A percentile compares a stretch with the other conserved stretches of the same genome.
Evolutionary conservation across 2,888 invertebrate species (phyloP).

Genomic region (Agonopterix alstromeriana): DNA sequence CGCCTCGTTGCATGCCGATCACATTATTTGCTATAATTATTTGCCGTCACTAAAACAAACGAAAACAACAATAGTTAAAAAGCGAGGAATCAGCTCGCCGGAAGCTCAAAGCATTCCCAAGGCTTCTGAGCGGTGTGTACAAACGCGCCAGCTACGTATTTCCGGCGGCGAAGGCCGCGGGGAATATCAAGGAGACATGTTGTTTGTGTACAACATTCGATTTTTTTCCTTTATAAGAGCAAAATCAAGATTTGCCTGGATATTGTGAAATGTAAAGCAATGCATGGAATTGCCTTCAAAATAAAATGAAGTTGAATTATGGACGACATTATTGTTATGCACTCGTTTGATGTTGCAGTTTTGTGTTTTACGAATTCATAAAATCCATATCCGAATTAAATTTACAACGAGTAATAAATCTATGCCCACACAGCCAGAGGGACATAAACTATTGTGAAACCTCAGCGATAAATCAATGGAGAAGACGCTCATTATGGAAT

Average conservation of each 20-base stretch:
- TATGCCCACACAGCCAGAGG: slow-evolving; percentile 23
- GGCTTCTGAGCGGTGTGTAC: slow-evolving; percentile 23
- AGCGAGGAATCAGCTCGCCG: slow-evolving; percentile 12
- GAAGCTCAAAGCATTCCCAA: slow-evolving; percentile 30
- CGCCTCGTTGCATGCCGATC: no score
- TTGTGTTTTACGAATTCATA: not conserved
- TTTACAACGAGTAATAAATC: slow-evolving; percentile 33
- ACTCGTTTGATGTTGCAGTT: not conserved
- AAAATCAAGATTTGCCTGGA: no score
- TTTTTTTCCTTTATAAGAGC: no score
- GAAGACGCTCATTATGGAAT: slow-evolving; percentile 7
- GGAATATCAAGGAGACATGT: slow-evolving; percentile 24
- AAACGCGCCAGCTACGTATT: slow-evolving; percentile 21
- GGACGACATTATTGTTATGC: no score
- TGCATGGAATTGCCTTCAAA: no score
- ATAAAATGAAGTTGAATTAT: no score
- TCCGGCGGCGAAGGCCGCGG: slow-evolving; percentile 16
- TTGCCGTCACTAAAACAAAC: not conserved
- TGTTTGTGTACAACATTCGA: no score
- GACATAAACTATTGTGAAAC: slow-evolving; percentile 13
- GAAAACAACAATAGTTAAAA: not conserved
- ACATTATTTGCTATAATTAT: no score
- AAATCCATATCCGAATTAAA: slow-evolving; percentile 7
- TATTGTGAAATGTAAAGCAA: no score
- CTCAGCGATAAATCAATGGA: slow-evolving; percentile 16